phyloP scores from a whole-genome alignment of 2,888 invertebrate genomes.

The Hybos culiciformis region DNA sequence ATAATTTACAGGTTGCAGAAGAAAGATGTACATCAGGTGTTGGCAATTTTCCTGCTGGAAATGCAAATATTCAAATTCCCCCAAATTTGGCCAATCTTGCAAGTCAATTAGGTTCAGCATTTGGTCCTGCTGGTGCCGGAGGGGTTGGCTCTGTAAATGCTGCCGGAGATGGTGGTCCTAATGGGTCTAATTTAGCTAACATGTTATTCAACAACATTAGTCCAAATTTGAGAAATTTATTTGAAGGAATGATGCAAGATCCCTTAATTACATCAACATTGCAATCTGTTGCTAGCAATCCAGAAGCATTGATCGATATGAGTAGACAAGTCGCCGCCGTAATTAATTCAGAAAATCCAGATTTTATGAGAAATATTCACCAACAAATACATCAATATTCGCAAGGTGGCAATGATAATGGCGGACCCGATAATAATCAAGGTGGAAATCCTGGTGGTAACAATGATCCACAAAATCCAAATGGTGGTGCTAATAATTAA shows the following conservation, averaged over 20 bases:
- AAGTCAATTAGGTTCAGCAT: too few species aligned
- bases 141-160: too few species aligned
- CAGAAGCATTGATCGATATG: background rate
- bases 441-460: too few species aligned
- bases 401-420: too few species aligned
- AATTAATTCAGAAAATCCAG: background rate
- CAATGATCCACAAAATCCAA: too few species aligned
- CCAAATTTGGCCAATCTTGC: background rate
- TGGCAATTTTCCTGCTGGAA: background rate
- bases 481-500: too few species aligned
- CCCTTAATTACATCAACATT: background rate
- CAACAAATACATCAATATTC: too few species aligned
- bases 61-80: background rate
- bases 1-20: conserved; percentile 72
- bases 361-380: background rate
- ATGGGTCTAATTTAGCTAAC: background rate
- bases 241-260: background rate
- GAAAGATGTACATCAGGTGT: conserved; percentile 14
- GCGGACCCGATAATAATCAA: too few species aligned
- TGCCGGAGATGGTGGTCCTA: background rate
- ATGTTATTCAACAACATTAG: background rate
- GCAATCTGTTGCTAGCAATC: background rate
- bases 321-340: conserved; percentile 1
- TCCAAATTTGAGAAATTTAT: background rate
- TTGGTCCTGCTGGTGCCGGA: background rate